These are phyloP conservation scores for Lamellibrachia satsuma DNA, from an alignment of 2,888 invertebrate species.

Conservation along the genomic window DNA sequence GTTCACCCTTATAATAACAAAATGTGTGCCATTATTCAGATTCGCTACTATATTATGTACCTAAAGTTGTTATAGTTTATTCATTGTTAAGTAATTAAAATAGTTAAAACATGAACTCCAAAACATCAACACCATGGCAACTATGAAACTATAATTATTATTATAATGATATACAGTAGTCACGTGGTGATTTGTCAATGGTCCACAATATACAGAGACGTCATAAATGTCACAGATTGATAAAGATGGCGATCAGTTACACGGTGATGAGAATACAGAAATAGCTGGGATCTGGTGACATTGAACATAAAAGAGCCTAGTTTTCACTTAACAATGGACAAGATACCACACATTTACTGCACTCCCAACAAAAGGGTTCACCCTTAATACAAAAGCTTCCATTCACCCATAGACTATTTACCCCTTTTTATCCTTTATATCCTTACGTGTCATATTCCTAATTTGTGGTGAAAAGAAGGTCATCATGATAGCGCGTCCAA, in stretches of 20 bases:
- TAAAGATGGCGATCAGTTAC: not conserved
- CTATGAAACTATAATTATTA: not conserved
- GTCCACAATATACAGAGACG: not conserved
- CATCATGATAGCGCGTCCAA: not conserved
- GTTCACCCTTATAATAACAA: no score
- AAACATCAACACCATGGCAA: not conserved
- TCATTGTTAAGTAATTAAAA: not conserved
- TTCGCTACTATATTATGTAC: not conserved
- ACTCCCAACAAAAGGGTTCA: not conserved
- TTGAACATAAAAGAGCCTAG: not conserved
- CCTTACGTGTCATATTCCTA: slow-evolving; percentile 3
- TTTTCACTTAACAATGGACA: not conserved
- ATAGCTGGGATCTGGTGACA: not conserved
- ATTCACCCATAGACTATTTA: not conserved
- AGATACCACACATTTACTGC: not conserved
- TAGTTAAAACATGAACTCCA: not conserved
- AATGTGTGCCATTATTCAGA: no score
- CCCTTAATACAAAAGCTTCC: not conserved
- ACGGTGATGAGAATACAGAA: not conserved
- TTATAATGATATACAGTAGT: no score
- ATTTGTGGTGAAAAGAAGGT: not conserved
- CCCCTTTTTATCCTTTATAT: not conserved
- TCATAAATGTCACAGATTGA: not conserved
- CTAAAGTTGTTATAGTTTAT: not conserved
- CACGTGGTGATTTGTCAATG: not conserved